These are phyloP conservation scores for Pardalotus punctatus DNA, from an alignment of 2,113 vertebrate genomes.

Conservation along the genomic window DNA sequence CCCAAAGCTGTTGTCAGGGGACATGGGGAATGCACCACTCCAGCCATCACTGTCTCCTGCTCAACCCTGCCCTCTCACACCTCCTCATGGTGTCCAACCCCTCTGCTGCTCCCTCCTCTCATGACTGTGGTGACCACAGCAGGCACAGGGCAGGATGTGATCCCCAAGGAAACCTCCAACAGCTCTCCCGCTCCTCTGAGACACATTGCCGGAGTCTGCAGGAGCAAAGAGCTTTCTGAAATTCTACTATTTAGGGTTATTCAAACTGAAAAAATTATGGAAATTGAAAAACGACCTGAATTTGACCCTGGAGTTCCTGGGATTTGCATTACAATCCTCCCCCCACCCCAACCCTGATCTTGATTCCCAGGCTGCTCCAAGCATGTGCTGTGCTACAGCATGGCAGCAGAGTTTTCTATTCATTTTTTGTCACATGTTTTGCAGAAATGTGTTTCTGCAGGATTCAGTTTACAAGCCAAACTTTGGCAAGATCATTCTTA, in stretches of 20 bases:
- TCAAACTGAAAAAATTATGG: background rate
- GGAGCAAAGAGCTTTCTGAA: background rate
- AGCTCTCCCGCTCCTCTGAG: background rate
- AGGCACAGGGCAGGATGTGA: background rate
- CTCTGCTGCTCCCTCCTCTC: fast-evolving
- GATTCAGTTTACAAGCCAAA: background rate
- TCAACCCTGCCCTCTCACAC: background rate
- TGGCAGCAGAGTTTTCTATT: background rate
- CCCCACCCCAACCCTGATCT: fast-evolving
- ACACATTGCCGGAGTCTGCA: background rate
- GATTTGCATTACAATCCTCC: background rate
- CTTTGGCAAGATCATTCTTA: background rate
- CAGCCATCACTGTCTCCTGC: fast-evolving
- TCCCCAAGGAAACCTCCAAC: background rate
- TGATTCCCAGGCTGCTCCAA: background rate
- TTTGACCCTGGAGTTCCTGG: background rate
- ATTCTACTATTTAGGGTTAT: background rate
- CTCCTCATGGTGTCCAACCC: fast-evolving
- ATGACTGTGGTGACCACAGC: background rate
- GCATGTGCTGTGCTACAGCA: background rate
- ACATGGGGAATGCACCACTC: fast-evolving
- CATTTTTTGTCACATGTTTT: background rate
- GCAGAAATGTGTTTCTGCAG: background rate
- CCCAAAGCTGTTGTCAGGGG: background rate
- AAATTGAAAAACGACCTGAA: background rate